Evolutionary conservation across 2,113 vertebrate species (phyloP).

Genomic region (Onychorhynchus coronatus): DNA sequence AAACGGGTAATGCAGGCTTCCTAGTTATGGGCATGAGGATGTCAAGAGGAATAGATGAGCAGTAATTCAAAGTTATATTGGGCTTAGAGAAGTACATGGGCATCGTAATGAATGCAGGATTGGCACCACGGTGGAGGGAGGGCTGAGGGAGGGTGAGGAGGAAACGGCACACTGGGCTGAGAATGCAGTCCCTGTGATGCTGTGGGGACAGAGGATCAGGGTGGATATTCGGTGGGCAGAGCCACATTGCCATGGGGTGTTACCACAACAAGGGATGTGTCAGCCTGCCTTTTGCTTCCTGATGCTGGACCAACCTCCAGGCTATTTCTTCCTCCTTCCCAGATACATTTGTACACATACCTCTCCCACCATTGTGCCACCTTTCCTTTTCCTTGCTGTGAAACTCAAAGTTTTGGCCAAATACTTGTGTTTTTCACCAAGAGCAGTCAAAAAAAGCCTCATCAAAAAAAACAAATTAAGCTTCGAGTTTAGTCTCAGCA

Average conservation of each 20-base stretch:
- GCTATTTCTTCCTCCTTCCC: background rate
- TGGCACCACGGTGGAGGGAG: background rate
- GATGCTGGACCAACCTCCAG: background rate
- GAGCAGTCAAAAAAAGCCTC: background rate
- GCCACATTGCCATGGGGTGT: background rate
- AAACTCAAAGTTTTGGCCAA: background rate
- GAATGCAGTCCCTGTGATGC: background rate
- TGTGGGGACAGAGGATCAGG: rapidly evolving
- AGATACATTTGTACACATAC: background rate
- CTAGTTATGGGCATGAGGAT: conserved; percentile 60
- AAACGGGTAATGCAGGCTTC: conserved; percentile 47
- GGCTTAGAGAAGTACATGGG: conserved; percentile 21
- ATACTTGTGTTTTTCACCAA: background rate
- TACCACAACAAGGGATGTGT: background rate
- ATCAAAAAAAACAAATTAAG: background rate
- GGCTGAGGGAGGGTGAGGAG: background rate
- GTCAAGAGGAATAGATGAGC: conserved; percentile 64
- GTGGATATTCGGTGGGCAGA: background rate
- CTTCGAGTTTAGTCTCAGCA: background rate
- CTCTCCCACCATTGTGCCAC: background rate
- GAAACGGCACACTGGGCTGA: background rate
- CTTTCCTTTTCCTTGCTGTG: background rate
- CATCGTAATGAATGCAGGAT: background rate
- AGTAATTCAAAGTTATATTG: conserved; percentile 57
- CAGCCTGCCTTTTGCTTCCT: background rate